These are phyloP conservation scores for Actenoides hombroni DNA, from an alignment of 2,113 vertebrate species.

Conservation along the genomic window DNA sequence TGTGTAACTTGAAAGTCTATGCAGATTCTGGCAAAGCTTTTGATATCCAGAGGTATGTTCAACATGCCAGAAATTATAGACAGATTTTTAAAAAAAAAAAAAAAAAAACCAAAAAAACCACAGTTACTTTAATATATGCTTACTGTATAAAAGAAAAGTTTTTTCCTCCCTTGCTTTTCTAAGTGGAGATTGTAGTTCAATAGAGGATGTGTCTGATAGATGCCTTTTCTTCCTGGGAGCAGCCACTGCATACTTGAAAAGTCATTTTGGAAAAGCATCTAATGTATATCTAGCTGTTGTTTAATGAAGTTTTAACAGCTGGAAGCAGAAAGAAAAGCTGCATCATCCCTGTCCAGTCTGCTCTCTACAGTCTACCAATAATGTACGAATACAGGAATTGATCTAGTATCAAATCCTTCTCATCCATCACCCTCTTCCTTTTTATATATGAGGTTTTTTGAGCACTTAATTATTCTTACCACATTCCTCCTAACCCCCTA, in stretches of 20 bases:
- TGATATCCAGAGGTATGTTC: slow-evolving; percentile 88
- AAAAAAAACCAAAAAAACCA: not conserved
- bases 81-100: not conserved
- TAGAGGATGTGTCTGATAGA: slow-evolving; percentile 3
- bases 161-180: not conserved
- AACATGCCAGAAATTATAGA: not conserved
- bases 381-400: not conserved
- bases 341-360: not conserved
- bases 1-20: slow-evolving; percentile 79
- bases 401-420: not conserved
- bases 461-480: slow-evolving; percentile 2
- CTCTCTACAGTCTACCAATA: not conserved
- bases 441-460: not conserved
- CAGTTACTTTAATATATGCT: not conserved
- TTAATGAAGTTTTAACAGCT: slow-evolving; percentile 57
- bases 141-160: not conserved
- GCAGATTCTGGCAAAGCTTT: slow-evolving; percentile 84
- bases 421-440: not conserved
- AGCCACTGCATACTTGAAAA: slow-evolving; percentile 15
- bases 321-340: slow-evolving; percentile 3
- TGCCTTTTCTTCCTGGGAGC: slow-evolving; percentile 11
- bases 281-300: slow-evolving; percentile 28
- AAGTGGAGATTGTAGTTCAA: not conserved
- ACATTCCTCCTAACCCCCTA: not conserved
- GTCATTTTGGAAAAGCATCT: slow-evolving; percentile 37